These are phyloP conservation scores for Pelvicachromis taeniatus DNA, from an alignment of 2,113 vertebrate genomes.

Conservation along the genomic window DNA sequence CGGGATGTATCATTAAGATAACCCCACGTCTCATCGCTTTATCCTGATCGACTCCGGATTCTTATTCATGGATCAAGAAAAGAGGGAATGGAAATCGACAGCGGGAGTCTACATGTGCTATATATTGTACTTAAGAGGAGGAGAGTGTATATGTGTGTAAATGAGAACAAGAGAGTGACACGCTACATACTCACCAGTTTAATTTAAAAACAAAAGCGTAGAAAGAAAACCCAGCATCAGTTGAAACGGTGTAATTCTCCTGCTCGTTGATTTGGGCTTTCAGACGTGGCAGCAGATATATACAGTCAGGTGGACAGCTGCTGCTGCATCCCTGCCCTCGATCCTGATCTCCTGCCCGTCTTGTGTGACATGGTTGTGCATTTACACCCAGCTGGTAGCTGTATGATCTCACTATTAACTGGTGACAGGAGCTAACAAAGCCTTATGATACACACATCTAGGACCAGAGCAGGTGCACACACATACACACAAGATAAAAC, in stretches of 20 bases:
- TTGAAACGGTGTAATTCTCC: background rate
- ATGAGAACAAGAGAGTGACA: conserved; percentile 8
- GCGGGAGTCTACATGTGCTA: background rate
- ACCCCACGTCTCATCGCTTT: conserved; percentile 14
- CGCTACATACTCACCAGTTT: conserved; percentile 9
- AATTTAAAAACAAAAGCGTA: background rate
- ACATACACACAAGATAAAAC: background rate
- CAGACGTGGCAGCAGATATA: background rate
- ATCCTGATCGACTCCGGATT: conserved; percentile 9
- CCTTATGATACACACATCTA: conserved; percentile 13
- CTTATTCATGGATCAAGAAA: conserved; percentile 20
- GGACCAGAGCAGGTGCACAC: background rate
- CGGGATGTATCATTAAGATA: conserved; percentile 42
- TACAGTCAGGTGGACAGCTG: conserved; percentile 20
- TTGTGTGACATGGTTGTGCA: conserved; percentile 41
- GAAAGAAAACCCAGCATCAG: background rate
- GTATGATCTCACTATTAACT: conserved; percentile 57
- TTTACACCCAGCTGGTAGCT: conserved; percentile 54
- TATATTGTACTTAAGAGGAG: background rate
- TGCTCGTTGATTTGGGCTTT: background rate
- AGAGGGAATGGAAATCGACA: background rate
- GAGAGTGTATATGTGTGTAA: background rate
- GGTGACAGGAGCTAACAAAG: conserved; percentile 45
- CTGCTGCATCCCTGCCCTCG: conserved; percentile 14
- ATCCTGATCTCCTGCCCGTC: conserved; percentile 57